Evolutionary conservation across 2,888 invertebrate species (phyloP).

Genomic region (Lypha dubia): DNA sequence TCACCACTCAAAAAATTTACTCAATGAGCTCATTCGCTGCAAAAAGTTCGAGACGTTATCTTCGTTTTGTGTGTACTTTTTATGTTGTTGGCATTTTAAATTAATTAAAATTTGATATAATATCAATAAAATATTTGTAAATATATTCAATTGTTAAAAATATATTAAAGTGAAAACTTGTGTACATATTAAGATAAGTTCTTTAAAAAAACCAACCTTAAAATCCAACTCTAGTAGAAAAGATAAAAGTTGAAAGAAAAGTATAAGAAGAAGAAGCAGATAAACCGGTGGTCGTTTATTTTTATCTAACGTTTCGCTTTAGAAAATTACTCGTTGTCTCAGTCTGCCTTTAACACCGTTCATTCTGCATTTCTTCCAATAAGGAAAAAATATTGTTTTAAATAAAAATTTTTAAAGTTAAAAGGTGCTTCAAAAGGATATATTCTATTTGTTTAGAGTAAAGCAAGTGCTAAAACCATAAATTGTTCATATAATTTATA

Average conservation of each 20-base stretch:
- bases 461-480: conserved; percentile 55
- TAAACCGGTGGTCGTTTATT: conserved; percentile 80
- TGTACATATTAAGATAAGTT: conserved; percentile 67
- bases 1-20: conserved; percentile 64
- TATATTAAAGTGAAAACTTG: conserved; percentile 61
- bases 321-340: conserved; percentile 70
- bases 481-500: conserved; percentile 55
- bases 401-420: conserved; percentile 70
- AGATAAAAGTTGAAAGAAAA: conserved; percentile 68
- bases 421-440: conserved; percentile 67
- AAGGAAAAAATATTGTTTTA: conserved; percentile 68
- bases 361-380: conserved; percentile 48
- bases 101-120: conserved; percentile 64
- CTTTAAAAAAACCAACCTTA: conserved; percentile 73
- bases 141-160: conserved; percentile 73
- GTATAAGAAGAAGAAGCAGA: conserved; percentile 73
- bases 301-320: conserved; percentile 75
- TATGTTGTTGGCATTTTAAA: conserved; percentile 75
- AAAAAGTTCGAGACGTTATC: conserved; percentile 76
- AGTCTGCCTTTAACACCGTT: conserved; percentile 69
- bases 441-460: conserved; percentile 58
- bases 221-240: conserved; percentile 63
- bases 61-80: conserved; percentile 70
- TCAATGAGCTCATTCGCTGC: conserved; percentile 74
- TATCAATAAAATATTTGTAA: conserved; percentile 59